Conservation (phyloP, 2,797 vertebrate species). For the Gouania willdenowi region DNA sequence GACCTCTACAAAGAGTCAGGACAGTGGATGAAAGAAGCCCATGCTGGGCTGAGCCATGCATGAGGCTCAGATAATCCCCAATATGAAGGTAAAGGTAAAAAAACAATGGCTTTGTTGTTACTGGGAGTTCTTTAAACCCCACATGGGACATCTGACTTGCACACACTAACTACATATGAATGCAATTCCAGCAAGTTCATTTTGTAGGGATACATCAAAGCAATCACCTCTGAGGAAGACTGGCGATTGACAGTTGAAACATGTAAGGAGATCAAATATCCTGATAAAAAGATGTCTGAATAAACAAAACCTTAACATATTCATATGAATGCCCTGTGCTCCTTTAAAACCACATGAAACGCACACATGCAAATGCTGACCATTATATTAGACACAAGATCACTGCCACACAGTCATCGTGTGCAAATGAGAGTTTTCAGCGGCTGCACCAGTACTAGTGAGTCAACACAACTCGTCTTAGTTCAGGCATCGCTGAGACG, state of each 20-base stretch:
- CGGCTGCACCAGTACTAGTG: slow-evolving; percentile 1
- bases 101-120: slow-evolving; percentile 40
- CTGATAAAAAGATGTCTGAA: too few relatives aligned
- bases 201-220: too few relatives aligned
- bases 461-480: slow-evolving; percentile 23
- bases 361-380: slow-evolving; percentile 55
- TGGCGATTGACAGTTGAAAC: too few relatives aligned
- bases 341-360: slow-evolving; percentile 69
- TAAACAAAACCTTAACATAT: too few relatives aligned
- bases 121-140: slow-evolving; percentile 28
- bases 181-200: too few relatives aligned
- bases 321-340: too few relatives aligned
- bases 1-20: slow-evolving; percentile 31
- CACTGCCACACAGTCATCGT: slow-evolving; percentile 26
- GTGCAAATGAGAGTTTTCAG: slow-evolving; percentile 17
- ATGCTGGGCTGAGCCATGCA: slow-evolving; percentile 16
- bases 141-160: too few relatives aligned
- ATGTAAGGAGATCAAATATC: too few relatives aligned
- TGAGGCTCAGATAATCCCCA: slow-evolving; percentile 29
- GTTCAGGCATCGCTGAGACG: slow-evolving; percentile 4
- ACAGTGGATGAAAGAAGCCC: slow-evolving; percentile 37
- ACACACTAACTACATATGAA: too few relatives aligned
- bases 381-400: slow-evolving; percentile 28
- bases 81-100: slow-evolving; percentile 29
- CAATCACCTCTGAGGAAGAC: too few relatives aligned